These are phyloP conservation scores for Tenthredo scrophulariae DNA, from an alignment of 2,888 invertebrate genomes.

Conservation along the genomic window DNA sequence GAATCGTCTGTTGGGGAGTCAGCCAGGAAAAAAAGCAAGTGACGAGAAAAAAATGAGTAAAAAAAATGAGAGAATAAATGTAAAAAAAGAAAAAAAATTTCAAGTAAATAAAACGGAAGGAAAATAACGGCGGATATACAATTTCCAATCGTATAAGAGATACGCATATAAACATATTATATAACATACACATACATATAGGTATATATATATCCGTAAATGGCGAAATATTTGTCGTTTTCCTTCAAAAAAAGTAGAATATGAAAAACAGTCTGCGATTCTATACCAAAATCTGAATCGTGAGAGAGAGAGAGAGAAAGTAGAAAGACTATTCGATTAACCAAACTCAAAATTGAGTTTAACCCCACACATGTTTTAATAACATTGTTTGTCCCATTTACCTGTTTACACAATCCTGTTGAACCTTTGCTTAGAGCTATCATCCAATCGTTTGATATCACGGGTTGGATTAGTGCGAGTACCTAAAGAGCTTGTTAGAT, in stretches of 20 bases:
- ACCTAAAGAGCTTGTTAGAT: constrained; percentile 22
- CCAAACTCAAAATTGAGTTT: not conserved
- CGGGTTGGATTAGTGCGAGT: constrained; percentile 24
- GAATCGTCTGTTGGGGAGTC: constrained; percentile 39
- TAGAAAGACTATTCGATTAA: not conserved
- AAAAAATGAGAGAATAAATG: not conserved
- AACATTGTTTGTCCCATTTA: constrained; percentile 16
- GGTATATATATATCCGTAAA: not conserved
- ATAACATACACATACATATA: too few species aligned
- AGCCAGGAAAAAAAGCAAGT: constrained; percentile 12
- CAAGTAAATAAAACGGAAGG: not conserved
- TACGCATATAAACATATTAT: not conserved
- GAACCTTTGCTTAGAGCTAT: constrained; percentile 20
- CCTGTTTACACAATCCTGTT: constrained; percentile 20
- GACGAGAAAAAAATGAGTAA: not conserved
- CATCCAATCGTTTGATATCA: constrained; percentile 35
- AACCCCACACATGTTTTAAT: not conserved
- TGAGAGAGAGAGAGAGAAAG: not conserved
- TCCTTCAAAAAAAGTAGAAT: too few species aligned
- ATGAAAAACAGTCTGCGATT: too few species aligned
- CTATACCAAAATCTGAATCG: too few species aligned
- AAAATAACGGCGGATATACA: not conserved
- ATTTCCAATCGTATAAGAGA: not conserved
- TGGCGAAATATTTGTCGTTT: not conserved
- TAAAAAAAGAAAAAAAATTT: not conserved